Evolutionary conservation across 64 coral and sea anemone species (phyloP).

Genomic region (Pocillopora damicornis): DNA sequence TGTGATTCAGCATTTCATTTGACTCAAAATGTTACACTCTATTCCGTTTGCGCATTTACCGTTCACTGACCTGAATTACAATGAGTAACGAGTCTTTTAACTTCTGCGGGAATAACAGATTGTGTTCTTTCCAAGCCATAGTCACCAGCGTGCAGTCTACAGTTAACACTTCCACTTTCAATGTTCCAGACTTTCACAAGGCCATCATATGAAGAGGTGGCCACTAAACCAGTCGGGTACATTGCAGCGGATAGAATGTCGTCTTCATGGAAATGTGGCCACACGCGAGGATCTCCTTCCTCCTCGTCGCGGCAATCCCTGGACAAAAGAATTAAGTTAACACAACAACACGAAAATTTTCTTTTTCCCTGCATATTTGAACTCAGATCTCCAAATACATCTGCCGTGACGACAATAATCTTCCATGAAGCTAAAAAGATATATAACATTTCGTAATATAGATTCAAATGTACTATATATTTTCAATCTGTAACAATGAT

Average conservation of each 20-base stretch:
- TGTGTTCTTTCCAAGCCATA: conserved; percentile 44
- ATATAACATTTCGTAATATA: too few species aligned
- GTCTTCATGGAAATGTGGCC: conserved; percentile 83
- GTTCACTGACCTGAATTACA: conserved; percentile 61
- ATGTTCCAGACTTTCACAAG: conserved; percentile 93
- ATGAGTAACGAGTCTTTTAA: conserved; percentile 70
- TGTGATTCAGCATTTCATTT: too few species aligned
- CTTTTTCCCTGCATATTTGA: too few species aligned
- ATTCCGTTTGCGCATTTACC: not conserved
- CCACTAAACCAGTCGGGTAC: conserved; percentile 62
- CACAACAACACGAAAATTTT: too few species aligned
- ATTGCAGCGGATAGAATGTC: conserved; percentile 92
- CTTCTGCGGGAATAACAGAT: conserved; percentile 78
- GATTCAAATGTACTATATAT: too few species aligned
- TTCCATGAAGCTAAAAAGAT: too few species aligned
- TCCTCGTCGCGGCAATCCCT: conserved; percentile 84
- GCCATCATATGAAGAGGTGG: conserved; percentile 89
- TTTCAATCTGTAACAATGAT: too few species aligned
- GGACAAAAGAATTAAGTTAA: not conserved
- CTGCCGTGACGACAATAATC: too few species aligned
- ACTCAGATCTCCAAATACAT: too few species aligned
- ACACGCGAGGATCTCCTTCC: conserved; percentile 82
- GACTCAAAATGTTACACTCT: not conserved
- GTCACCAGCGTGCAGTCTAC: conserved; percentile 66
- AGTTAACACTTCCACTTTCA: conserved; percentile 80